Percentiles rank a stretch among this genome's conserved stretches.
Evolutionary conservation across 2,113 vertebrate species (phyloP).

Genomic region (Clinocottus analis): DNA sequence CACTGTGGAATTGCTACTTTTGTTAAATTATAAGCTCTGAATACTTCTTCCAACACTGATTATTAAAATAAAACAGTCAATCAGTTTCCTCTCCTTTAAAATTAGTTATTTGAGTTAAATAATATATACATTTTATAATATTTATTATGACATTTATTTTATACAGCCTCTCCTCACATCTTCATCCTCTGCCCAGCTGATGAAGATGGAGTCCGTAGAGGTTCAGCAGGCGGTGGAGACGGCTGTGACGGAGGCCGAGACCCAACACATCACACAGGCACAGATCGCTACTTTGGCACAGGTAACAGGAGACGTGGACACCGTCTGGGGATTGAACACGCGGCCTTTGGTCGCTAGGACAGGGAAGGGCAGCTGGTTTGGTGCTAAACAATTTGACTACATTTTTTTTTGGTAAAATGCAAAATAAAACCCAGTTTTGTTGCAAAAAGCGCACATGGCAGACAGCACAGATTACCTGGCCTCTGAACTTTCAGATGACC

Average conservation of each 20-base stretch:
- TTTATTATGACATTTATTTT: too few relatives aligned
- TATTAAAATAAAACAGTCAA: too few relatives aligned
- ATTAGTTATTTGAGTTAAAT: too few relatives aligned
- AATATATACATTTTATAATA: too few relatives aligned
- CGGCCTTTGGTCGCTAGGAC: neutral
- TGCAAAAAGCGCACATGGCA: too few relatives aligned
- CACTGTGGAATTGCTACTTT: too few relatives aligned
- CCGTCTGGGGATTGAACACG: neutral
- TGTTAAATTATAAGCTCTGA: too few relatives aligned
- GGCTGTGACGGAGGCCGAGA: constrained; percentile 93
- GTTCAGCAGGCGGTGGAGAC: constrained; percentile 94
- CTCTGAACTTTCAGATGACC: constrained; percentile 84
- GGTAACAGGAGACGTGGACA: constrained; percentile 76
- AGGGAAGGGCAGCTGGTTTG: neutral
- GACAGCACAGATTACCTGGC: neutral
- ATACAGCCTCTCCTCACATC: neutral
- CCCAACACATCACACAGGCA: constrained; percentile 85
- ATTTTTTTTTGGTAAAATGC: too few relatives aligned
- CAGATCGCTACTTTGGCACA: constrained; percentile 94
- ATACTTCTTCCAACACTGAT: too few relatives aligned
- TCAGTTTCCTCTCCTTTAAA: too few relatives aligned
- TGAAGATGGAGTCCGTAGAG: constrained; percentile 99
- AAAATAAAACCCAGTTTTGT: neutral
- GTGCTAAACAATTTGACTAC: too few relatives aligned
- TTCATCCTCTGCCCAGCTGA: constrained; percentile 86